These are phyloP conservation scores for Junonia oenone DNA, from an alignment of 2,888 invertebrate genomes.

Conservation along the genomic window DNA sequence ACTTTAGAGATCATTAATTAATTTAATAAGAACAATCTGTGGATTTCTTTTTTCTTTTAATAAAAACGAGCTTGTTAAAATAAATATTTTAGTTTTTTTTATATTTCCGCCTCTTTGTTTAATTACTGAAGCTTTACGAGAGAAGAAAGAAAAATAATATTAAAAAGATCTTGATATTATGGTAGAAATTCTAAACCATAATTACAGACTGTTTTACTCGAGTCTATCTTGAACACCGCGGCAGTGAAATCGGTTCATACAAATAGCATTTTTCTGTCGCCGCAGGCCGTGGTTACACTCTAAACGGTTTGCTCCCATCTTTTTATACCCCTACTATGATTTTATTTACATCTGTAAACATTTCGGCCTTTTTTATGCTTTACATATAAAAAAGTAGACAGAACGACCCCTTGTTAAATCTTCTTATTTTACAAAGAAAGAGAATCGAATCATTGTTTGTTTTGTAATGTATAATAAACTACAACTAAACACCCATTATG, in stretches of 20 bases:
- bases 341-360: neutral
- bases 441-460: too few relatives aligned
- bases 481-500: too few relatives aligned
- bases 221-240: neutral
- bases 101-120: neutral
- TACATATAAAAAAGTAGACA: too few relatives aligned
- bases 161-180: neutral
- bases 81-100: neutral
- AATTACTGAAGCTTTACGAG: neutral
- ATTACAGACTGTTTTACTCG: neutral
- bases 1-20: too few relatives aligned
- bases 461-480: too few relatives aligned
- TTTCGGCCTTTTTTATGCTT: too few relatives aligned
- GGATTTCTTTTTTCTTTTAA: neutral
- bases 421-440: too few relatives aligned
- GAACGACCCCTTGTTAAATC: too few relatives aligned
- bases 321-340: slow-evolving; percentile 17
- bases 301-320: slow-evolving; percentile 51
- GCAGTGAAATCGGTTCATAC: slow-evolving; percentile 41
- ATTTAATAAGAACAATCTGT: neutral
- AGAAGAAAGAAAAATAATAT: neutral
- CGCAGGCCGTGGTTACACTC: slow-evolving; percentile 48
- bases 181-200: neutral
- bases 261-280: slow-evolving; percentile 60
- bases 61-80: neutral